Evolutionary conservation across 2,797 vertebrate genomes (phyloP).

Genomic region (Tadarida brasiliensis): DNA sequence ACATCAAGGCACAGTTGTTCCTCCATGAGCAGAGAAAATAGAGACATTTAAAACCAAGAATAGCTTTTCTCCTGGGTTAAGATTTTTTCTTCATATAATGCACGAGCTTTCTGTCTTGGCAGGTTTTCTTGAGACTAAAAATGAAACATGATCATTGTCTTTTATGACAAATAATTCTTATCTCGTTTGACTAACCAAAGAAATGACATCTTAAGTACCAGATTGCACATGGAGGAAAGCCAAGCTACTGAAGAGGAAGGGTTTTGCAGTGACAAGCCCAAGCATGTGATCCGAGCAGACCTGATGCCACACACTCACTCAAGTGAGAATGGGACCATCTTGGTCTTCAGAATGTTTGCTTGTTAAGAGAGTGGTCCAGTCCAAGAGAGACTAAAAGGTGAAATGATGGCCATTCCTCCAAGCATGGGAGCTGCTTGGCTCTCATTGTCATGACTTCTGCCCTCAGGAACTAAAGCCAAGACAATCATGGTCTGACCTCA

Average conservation of each 20-base stretch:
- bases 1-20: neutral
- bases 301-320: neutral
- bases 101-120: slow-evolving; percentile 48
- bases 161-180: slow-evolving; percentile 66
- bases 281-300: neutral
- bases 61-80: slow-evolving; percentile 66
- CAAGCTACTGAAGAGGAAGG: slow-evolving; percentile 26
- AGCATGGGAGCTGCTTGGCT: neutral
- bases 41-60: slow-evolving; percentile 64
- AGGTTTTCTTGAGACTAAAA: slow-evolving; percentile 64
- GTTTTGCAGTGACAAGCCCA: slow-evolving; percentile 52
- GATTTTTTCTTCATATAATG: slow-evolving; percentile 58
- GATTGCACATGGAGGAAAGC: neutral
- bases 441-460: neutral
- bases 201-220: slow-evolving; percentile 57
- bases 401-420: neutral
- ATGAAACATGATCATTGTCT: slow-evolving; percentile 69
- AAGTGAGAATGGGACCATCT: neutral
- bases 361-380: neutral
- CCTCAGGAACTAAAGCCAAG: neutral
- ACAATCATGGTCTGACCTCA: neutral
- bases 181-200: slow-evolving; percentile 61
- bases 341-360: neutral
- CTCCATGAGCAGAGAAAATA: slow-evolving; percentile 43
- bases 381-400: neutral